phyloP scores from a whole-genome alignment of 2,113 vertebrate genomes.

The Neolamprologus hecqui region DNA sequence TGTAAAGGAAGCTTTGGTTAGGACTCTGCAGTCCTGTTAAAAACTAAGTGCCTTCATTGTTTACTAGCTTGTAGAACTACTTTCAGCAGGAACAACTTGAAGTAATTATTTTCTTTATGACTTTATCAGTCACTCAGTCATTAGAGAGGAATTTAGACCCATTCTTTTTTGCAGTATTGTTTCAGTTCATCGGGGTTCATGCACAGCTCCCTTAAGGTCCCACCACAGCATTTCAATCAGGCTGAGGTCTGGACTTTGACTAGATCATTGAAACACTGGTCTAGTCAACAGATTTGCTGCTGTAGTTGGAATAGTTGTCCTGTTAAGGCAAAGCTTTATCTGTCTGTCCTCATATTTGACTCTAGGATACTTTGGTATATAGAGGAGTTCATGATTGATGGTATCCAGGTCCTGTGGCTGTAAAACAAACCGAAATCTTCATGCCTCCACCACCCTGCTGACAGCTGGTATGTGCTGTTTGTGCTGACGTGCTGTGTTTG shows the following conservation, averaged over 20 bases:
- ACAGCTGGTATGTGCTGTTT: background rate
- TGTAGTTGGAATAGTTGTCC: background rate
- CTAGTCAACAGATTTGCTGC: background rate
- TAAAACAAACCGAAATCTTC: background rate
- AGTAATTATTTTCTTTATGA: background rate
- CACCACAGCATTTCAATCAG: background rate
- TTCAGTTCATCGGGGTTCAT: background rate
- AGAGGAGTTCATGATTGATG: background rate
- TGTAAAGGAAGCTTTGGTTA: background rate
- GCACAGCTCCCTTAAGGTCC: background rate
- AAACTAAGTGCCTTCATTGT: background rate
- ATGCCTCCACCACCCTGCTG: background rate
- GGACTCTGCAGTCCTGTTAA: background rate
- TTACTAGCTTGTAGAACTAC: background rate
- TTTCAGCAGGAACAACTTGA: background rate
- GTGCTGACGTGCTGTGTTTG: background rate
- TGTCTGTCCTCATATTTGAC: background rate
- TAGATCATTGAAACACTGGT: background rate
- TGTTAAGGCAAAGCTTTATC: background rate
- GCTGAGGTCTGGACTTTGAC: background rate
- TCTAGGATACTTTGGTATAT: background rate
- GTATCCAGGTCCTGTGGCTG: background rate
- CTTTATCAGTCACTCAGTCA: background rate
- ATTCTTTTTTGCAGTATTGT: background rate
- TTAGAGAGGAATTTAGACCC: background rate